phyloP scores from a whole-genome alignment of 2,888 invertebrate species.

The Lochmaea crataegi region DNA sequence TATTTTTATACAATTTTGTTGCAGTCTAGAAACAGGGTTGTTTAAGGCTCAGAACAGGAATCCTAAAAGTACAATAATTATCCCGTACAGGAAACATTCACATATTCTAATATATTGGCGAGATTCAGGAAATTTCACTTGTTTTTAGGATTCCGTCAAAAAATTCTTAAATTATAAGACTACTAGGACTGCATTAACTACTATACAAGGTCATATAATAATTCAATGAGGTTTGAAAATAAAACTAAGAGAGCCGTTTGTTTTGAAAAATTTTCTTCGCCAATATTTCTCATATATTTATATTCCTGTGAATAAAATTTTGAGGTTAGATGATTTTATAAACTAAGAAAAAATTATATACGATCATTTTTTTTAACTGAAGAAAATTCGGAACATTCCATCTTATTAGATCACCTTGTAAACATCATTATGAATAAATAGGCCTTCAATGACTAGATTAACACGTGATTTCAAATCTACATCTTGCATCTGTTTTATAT shows the following conservation, averaged over 20 bases:
- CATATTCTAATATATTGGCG: constrained; percentile 4
- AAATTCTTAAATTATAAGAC: constrained; percentile 26
- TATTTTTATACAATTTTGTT: constrained; percentile 27
- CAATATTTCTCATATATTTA: no score
- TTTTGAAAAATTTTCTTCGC: no score
- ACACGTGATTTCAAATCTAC: constrained; percentile 43
- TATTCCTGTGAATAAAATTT: no score
- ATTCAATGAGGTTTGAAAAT: background rate
- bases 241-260: no score
- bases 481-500: constrained; percentile 17
- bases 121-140: constrained; percentile 11
- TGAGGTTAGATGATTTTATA: no score
- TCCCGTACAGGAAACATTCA: background rate
- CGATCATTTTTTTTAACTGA: no score
- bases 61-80: constrained; percentile 23
- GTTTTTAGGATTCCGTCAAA: constrained; percentile 27
- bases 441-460: constrained; percentile 54
- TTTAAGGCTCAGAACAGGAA: constrained; percentile 32
- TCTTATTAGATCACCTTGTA: background rate
- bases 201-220: constrained; percentile 9
- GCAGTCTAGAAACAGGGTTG: constrained; percentile 28
- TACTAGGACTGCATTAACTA: constrained; percentile 33
- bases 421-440: constrained; percentile 41
- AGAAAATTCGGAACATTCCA: background rate
- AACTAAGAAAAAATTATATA: no score